phyloP scores from a whole-genome alignment of 2,113 vertebrate species.

The Epinephelus fuscoguttatus region DNA sequence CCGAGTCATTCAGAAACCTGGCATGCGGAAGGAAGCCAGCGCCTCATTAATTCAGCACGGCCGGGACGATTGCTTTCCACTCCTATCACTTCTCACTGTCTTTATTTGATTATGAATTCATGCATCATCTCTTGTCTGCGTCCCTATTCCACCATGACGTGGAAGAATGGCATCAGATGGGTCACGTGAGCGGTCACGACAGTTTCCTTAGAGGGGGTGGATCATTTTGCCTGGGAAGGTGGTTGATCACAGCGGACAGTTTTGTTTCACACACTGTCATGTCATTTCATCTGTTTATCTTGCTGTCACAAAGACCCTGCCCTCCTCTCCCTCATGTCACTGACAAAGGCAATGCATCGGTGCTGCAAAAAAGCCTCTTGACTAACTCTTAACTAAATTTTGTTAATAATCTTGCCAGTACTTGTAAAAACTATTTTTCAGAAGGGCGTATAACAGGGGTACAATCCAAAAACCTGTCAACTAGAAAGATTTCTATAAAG shows the following conservation, averaged over 20 bases:
- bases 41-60: constrained; percentile 64
- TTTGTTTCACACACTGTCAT: constrained; percentile 73
- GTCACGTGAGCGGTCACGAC: constrained; percentile 52
- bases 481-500: background rate
- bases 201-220: constrained; percentile 35
- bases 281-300: constrained; percentile 50
- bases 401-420: background rate
- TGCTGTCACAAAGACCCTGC: constrained; percentile 41
- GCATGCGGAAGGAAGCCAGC: constrained; percentile 52
- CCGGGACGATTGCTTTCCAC: constrained; percentile 57
- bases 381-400: background rate
- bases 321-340: background rate
- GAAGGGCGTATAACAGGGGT: background rate
- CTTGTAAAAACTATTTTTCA: background rate
- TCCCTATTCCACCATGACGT: constrained; percentile 44
- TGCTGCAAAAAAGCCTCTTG: background rate
- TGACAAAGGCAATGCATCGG: background rate
- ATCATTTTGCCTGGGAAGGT: constrained; percentile 52
- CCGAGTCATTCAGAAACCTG: constrained; percentile 59
- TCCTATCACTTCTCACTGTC: constrained; percentile 56
- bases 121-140: constrained; percentile 70
- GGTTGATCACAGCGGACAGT: constrained; percentile 70
- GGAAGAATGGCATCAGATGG: constrained; percentile 43
- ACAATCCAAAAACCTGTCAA: background rate
- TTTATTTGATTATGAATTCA: constrained; percentile 80